Percentiles rank a stretch among this genome's conserved stretches.
Evolutionary conservation across 2,888 invertebrate genomes (phyloP).

Genomic region (Agonopterix heracliana): DNA sequence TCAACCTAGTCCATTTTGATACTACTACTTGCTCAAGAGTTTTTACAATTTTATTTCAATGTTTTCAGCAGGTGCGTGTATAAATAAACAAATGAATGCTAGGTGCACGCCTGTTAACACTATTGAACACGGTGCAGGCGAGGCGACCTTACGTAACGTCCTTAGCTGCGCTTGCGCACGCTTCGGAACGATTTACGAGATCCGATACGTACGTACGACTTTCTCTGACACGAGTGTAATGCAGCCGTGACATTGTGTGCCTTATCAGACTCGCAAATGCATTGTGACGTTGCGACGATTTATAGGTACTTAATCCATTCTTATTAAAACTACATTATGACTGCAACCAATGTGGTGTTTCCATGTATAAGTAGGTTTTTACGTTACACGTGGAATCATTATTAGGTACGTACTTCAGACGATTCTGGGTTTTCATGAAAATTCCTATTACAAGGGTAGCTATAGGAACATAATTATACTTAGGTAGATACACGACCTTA

Average conservation of each 20-base stretch:
- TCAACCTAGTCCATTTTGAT: no score
- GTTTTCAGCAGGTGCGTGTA: slow-evolving; percentile 1
- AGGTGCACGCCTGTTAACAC: neutral
- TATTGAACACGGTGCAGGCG: slow-evolving; percentile 1
- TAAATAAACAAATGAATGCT: slow-evolving; percentile 2
- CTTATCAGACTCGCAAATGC: slow-evolving; percentile 23
- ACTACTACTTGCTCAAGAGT: no score
- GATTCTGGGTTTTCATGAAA: no score
- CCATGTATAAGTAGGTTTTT: no score
- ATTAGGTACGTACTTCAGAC: no score
- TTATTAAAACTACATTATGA: no score
- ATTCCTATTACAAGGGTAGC: no score
- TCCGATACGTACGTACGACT: slow-evolving; percentile 24
- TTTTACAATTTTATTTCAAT: neutral
- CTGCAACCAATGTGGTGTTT: no score
- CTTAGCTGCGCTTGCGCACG: slow-evolving; percentile 15
- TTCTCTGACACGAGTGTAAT: slow-evolving; percentile 32
- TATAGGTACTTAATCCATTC: no score
- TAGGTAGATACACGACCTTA: no score
- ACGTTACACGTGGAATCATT: no score
- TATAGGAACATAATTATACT: no score
- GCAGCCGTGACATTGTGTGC: slow-evolving; percentile 37
- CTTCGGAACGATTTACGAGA: slow-evolving; percentile 17
- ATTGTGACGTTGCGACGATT: neutral
- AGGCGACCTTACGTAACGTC: slow-evolving; percentile 14